Percentiles rank a stretch among this genome's conserved stretches.
phyloP scores from a whole-genome alignment of 2,113 vertebrate species.

The Lagopus muta region DNA sequence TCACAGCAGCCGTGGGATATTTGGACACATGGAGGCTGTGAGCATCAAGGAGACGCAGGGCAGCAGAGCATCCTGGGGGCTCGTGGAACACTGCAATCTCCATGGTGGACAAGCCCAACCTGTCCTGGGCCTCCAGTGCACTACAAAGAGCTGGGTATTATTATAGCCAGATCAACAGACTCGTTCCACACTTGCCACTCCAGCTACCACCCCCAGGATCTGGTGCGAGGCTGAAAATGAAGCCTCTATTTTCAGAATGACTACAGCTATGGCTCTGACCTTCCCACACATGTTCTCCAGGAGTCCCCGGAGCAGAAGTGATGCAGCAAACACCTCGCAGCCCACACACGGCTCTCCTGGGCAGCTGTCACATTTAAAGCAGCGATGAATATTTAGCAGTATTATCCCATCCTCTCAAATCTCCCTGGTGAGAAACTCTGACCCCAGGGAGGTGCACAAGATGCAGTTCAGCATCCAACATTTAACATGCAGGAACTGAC shows the following conservation, averaged over 20 bases:
- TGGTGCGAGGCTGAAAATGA: neutral
- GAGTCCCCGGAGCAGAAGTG: neutral
- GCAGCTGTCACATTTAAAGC: neutral
- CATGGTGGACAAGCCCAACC: neutral
- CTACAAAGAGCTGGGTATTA: neutral
- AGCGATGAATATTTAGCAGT: neutral
- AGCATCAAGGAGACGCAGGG: rapidly evolving
- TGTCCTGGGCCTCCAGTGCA: neutral
- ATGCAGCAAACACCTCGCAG: neutral
- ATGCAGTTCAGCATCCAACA: neutral
- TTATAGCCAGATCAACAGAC: neutral
- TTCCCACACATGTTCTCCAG: constrained; percentile 1
- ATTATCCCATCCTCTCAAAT: neutral
- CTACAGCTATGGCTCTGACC: neutral
- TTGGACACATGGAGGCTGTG: neutral
- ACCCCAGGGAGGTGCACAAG: neutral
- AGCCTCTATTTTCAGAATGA: constrained; percentile 11
- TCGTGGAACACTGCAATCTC: neutral
- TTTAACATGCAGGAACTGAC: neutral
- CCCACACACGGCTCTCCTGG: neutral
- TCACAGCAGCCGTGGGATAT: neutral
- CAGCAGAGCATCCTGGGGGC: neutral
- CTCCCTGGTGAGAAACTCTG: neutral
- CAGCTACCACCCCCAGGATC: neutral
- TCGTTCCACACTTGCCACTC: neutral